Evolutionary conservation across 1,140 invertebrate species (phyloP).

Genomic region (Thaumatotibia leucotreta): DNA sequence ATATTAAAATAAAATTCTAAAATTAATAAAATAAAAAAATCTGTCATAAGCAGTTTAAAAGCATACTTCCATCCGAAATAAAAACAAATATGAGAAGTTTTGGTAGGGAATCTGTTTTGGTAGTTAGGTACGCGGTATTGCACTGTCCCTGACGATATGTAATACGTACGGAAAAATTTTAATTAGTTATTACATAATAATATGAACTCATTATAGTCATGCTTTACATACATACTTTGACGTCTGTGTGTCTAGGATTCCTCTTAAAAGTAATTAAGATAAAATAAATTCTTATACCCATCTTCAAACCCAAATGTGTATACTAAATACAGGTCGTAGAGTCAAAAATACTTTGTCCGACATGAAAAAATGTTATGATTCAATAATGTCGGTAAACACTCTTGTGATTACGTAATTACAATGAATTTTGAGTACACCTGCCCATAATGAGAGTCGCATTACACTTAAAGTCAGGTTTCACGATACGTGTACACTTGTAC

Average conservation of each 20-base stretch:
- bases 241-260: not conserved
- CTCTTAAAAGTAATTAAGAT: not conserved
- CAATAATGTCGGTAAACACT: not conserved
- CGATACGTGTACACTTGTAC: not conserved
- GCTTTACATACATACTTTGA: too few relatives aligned
- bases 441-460: not conserved
- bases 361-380: not conserved
- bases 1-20: too few relatives aligned
- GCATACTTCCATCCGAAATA: too few relatives aligned
- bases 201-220: not conserved
- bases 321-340: not conserved
- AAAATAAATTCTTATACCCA: not conserved
- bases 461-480: not conserved
- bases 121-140: too few relatives aligned
- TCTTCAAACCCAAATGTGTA: not conserved
- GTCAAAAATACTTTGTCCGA: not conserved
- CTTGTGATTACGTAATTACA: not conserved
- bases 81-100: too few relatives aligned
- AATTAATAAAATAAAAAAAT: too few relatives aligned
- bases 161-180: too few relatives aligned
- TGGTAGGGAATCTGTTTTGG: too few relatives aligned
- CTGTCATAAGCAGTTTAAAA: too few relatives aligned
- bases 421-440: not conserved
- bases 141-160: too few relatives aligned
- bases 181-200: too few relatives aligned